Conservation (phyloP, 2,113 vertebrate genomes). For the Microcebus tavaratra region DNA sequence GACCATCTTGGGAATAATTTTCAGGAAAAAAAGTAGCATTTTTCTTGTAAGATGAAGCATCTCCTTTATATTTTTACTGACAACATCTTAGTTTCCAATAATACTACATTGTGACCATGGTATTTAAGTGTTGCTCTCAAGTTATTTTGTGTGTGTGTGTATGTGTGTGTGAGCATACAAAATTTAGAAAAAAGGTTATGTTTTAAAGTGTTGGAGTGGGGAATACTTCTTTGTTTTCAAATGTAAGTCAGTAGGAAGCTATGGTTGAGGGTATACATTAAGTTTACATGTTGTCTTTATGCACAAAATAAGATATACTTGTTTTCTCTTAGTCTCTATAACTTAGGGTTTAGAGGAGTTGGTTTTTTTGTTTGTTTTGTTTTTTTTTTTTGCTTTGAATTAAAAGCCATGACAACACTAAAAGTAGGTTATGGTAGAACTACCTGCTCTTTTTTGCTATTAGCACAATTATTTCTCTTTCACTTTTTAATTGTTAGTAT, state of each 20-base stretch:
- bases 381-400: not conserved
- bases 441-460: not conserved
- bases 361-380: not conserved
- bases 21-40: slow-evolving; percentile 40
- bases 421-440: not conserved
- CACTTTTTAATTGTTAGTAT: slow-evolving; percentile 20
- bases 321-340: slow-evolving; percentile 12
- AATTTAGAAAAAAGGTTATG: slow-evolving; percentile 39
- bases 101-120: not conserved
- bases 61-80: slow-evolving; percentile 37
- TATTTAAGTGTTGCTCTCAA: not conserved
- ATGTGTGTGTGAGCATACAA: not conserved
- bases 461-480: not conserved
- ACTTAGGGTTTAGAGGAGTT: not conserved
- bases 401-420: slow-evolving; percentile 12
- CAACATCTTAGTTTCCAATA: slow-evolving; percentile 40
- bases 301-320: slow-evolving; percentile 1
- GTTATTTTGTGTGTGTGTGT: not conserved
- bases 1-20: slow-evolving; percentile 42
- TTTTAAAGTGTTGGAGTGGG: not conserved
- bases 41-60: slow-evolving; percentile 47
- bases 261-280: not conserved
- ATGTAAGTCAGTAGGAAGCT: not conserved
- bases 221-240: slow-evolving; percentile 8
- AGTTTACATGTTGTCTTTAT: slow-evolving; percentile 23